Evolutionary conservation across 2,797 vertebrate species (phyloP).

Genomic region (Triplophysa yarkandensis): DNA sequence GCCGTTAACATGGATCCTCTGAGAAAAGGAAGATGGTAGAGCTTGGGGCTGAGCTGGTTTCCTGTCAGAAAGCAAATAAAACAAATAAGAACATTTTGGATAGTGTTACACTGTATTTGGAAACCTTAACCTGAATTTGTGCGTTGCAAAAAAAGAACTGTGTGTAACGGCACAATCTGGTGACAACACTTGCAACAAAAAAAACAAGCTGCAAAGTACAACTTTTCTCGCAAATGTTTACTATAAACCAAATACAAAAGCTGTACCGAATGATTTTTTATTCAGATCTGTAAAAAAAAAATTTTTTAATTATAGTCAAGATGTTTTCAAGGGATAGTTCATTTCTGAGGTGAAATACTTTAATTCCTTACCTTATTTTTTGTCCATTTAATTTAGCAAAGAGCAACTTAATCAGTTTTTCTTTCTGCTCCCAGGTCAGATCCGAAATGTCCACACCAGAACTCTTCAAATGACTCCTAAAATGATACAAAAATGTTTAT

Average conservation of each 20-base stretch:
- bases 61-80: background rate
- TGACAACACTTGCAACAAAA: background rate
- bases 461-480: conserved; percentile 74
- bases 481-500: conserved; percentile 43
- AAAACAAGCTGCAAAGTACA: background rate
- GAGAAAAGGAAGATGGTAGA: conserved; percentile 26
- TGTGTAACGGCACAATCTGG: background rate
- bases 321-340: background rate
- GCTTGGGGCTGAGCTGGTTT: conserved; percentile 9
- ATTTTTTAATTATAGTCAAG: background rate
- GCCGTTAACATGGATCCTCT: conserved; percentile 21
- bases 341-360: background rate
- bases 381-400: conserved; percentile 90
- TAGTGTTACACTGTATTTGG: background rate
- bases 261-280: background rate
- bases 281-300: background rate
- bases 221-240: background rate
- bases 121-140: background rate
- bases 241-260: background rate
- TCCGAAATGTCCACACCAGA: conserved; percentile 81
- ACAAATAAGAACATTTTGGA: background rate
- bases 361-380: conserved; percentile 69
- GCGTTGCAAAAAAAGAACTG: background rate
- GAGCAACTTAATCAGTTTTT: conserved; percentile 81
- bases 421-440: conserved; percentile 91